These are phyloP conservation scores for Cheirogaleus medius DNA, from an alignment of 2,113 vertebrate species.

Conservation along the genomic window DNA sequence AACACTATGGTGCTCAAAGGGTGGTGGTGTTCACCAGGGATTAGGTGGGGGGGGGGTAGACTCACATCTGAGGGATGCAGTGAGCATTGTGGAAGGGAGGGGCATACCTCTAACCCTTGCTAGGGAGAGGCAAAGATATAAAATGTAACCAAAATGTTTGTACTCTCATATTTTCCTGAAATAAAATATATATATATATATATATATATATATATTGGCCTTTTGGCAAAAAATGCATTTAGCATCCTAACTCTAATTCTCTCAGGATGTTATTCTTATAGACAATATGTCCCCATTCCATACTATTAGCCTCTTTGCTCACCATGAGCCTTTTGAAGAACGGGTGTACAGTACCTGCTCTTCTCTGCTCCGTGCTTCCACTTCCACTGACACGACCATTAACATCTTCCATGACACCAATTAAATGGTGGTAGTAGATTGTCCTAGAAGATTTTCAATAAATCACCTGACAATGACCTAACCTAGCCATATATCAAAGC, in stretches of 20 bases:
- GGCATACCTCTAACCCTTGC: too few species aligned
- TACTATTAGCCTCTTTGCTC: background rate
- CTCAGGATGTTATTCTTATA: background rate
- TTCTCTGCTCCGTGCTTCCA: background rate
- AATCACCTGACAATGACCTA: slow-evolving; percentile 49
- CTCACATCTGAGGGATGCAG: too few species aligned
- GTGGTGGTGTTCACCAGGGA: too few species aligned
- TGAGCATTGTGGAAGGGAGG: too few species aligned
- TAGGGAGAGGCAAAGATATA: too few species aligned
- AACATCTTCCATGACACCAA: background rate
- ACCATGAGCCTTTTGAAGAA: background rate
- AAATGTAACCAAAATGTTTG: too few species aligned
- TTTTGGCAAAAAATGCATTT: background rate
- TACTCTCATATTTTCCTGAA: too few species aligned
- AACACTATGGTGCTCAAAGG: too few species aligned
- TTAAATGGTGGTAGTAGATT: slow-evolving; percentile 37
- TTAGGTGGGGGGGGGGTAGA: too few species aligned
- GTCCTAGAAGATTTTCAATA: slow-evolving; percentile 34
- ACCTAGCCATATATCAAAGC: slow-evolving; percentile 66
- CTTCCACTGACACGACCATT: background rate
- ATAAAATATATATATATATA: too few species aligned
- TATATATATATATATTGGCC: background rate
- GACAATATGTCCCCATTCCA: background rate
- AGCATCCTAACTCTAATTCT: background rate
- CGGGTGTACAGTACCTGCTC: background rate